Conservation (phyloP, 92 coral and sea anemone genomes). For the Pocillopora meandrina region DNA sequence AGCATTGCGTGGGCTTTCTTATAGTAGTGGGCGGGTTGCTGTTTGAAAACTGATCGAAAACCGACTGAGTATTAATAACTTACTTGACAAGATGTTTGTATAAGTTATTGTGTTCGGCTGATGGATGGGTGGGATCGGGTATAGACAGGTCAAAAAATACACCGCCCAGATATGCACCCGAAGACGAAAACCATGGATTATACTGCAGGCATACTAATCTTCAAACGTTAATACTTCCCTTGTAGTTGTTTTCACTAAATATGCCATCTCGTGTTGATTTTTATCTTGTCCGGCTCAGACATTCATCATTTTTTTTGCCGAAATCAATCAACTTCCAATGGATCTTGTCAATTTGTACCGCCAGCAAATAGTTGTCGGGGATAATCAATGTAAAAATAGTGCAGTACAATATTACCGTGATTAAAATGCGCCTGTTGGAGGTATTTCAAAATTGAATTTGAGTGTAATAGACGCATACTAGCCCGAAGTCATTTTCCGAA, state of each 20-base stretch:
- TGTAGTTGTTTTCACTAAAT: background rate
- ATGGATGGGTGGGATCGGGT: conserved; percentile 19
- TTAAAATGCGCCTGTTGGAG: conserved; percentile 6
- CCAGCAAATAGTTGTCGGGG: background rate
- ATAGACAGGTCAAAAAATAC: conserved; percentile 5
- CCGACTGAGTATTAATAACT: conserved; percentile 38
- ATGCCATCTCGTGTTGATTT: conserved; percentile 16
- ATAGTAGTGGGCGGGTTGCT: conserved; percentile 35
- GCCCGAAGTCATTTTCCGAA: background rate
- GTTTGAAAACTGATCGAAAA: conserved; percentile 36
- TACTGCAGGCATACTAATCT: conserved; percentile 13
- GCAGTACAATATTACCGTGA: conserved; percentile 1
- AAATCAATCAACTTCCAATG: conserved; percentile 14
- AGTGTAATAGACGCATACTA: background rate
- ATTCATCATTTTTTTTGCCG: background rate
- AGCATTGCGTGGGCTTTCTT: background rate
- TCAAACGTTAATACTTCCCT: background rate
- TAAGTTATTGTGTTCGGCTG: conserved; percentile 29
- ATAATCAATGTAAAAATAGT: conserved; percentile 4
- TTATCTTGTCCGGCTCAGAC: conserved; percentile 7
- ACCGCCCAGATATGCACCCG: conserved; percentile 17
- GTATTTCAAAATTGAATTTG: conserved; percentile 1
- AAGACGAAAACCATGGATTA: conserved; percentile 6
- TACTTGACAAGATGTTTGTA: conserved; percentile 43
- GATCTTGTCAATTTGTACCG: conserved; percentile 11